Percentiles rank a stretch among this genome's conserved stretches.
Evolutionary conservation across 1,140 invertebrate species (phyloP).

Genomic region (Lineus longissimus): DNA sequence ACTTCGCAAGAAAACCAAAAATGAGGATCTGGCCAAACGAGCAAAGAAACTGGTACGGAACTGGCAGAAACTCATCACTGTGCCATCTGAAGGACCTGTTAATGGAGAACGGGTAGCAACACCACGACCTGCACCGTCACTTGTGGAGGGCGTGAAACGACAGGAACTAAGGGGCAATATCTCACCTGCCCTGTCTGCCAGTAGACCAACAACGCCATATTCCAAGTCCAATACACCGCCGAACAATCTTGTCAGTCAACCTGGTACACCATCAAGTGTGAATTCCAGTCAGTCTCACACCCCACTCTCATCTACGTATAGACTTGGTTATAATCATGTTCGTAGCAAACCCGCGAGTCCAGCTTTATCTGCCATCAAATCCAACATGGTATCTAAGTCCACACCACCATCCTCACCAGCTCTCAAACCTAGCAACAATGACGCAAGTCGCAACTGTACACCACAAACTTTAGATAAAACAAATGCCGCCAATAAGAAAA

Average conservation of each 20-base stretch:
- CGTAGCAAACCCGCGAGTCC: slow-evolving; percentile 10
- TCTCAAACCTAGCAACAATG: background rate
- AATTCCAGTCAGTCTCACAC: slow-evolving; percentile 23
- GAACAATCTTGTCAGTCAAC: slow-evolving; percentile 23
- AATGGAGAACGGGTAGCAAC: slow-evolving; percentile 27
- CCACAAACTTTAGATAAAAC: slow-evolving; percentile 25
- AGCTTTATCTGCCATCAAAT: slow-evolving; percentile 23
- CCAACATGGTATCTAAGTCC: slow-evolving; percentile 18
- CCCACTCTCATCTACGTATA: no score
- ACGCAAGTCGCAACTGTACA: background rate
- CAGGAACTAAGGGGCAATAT: background rate
- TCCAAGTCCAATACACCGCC: background rate
- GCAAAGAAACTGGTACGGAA: slow-evolving; percentile 85
- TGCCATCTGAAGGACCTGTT: slow-evolving; percentile 13
- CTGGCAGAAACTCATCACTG: slow-evolving; percentile 76
- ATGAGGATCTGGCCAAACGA: slow-evolving; percentile 72
- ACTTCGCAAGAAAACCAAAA: slow-evolving; percentile 75
- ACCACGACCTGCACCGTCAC: slow-evolving; percentile 13
- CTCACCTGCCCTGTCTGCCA: background rate
- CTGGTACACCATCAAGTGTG: slow-evolving; percentile 18
- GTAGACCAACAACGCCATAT: background rate
- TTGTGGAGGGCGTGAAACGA: slow-evolving; percentile 21
- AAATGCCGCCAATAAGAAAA: slow-evolving; percentile 37
- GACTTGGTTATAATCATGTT: no score
- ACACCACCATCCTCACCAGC: slow-evolving; percentile 3